phyloP scores from a whole-genome alignment of 1,140 invertebrate species.

The Drosophila pruinosa region DNA sequence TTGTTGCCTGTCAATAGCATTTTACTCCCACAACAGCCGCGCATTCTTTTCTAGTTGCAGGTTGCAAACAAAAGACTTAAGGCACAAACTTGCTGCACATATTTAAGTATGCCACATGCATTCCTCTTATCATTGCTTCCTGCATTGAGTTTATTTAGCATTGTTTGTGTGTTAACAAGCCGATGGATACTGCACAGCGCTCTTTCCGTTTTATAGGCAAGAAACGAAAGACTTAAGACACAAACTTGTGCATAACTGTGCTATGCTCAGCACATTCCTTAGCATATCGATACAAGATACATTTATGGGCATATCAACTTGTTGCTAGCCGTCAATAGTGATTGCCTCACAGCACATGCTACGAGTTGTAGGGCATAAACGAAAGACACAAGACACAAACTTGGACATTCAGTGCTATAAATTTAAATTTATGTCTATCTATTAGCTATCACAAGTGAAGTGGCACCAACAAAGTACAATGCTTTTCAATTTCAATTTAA shows the following conservation, averaged over 20 bases:
- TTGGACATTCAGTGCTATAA: too few relatives aligned
- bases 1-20: background rate
- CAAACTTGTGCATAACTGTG: slow-evolving; percentile 39
- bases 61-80: slow-evolving; percentile 56
- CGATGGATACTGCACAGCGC: background rate
- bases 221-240: slow-evolving; percentile 59
- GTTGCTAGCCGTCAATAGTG: background rate
- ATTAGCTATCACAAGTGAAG: too few relatives aligned
- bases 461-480: background rate
- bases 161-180: background rate
- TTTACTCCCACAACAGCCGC: background rate
- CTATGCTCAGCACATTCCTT: background rate
- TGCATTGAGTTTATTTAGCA: background rate
- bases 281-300: too few relatives aligned
- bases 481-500: background rate
- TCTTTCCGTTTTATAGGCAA: background rate
- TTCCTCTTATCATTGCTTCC: background rate
- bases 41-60: background rate
- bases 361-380: background rate
- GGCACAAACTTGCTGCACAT: slow-evolving; percentile 52
- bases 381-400: slow-evolving; percentile 39
- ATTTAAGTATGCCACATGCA: background rate
- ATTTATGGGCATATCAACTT: background rate
- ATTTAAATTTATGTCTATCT: too few relatives aligned
- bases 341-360: too few relatives aligned